These are phyloP conservation scores for Paramormyrops kingsleyae DNA, from an alignment of 2,113 vertebrate species.

Conservation along the genomic window DNA sequence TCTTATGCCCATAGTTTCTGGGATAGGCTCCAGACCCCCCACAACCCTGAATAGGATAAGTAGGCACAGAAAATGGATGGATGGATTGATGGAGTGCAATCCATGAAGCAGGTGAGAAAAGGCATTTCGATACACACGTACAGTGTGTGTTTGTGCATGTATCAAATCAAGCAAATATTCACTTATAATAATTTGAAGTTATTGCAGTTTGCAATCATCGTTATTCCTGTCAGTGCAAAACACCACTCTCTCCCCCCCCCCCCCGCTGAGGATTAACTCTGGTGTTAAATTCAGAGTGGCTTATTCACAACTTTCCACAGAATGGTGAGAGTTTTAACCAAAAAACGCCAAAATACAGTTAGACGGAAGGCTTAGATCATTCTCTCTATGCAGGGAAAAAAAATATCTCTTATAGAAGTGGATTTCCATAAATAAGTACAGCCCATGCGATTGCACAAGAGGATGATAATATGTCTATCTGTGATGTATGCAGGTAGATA, in stretches of 20 bases:
- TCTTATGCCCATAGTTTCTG: not conserved
- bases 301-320: constrained; percentile 26
- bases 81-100: not conserved
- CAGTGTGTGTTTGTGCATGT: not conserved
- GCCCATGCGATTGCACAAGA: constrained; percentile 24
- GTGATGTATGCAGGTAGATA: constrained; percentile 34
- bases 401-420: constrained; percentile 24
- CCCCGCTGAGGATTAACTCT: constrained; percentile 21
- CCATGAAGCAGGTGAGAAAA: not conserved
- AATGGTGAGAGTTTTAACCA: constrained; percentile 23
- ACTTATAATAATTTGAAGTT: not conserved
- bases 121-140: not conserved
- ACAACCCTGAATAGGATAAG: too few relatives aligned
- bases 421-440: constrained; percentile 35
- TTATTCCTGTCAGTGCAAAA: not conserved
- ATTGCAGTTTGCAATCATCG: not conserved
- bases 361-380: constrained; percentile 32
- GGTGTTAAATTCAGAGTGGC: constrained; percentile 24
- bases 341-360: constrained; percentile 22
- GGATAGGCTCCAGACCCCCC: too few relatives aligned
- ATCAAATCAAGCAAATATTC: not conserved
- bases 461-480: constrained; percentile 33
- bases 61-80: too few relatives aligned
- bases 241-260: not conserved
- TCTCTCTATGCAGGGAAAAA: constrained; percentile 26